Evolutionary conservation across 2,113 vertebrate genomes (phyloP).

Genomic region (Serilophus lunatus): DNA sequence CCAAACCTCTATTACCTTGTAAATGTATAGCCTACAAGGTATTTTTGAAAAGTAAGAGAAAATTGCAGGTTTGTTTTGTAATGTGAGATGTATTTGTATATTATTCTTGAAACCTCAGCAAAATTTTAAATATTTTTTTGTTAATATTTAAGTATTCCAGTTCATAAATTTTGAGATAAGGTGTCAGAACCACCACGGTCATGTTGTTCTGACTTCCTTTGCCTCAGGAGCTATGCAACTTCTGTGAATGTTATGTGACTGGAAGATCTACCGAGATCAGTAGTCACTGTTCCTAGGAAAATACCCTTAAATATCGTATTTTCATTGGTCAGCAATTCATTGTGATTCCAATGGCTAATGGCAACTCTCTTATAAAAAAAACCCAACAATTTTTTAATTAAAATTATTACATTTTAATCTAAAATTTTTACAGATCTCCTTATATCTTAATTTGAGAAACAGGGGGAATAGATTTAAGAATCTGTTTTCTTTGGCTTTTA

Average conservation of each 20-base stretch:
- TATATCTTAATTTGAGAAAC: background rate
- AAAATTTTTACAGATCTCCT: background rate
- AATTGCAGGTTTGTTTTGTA: background rate
- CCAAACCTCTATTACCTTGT: background rate
- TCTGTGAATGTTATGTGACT: background rate
- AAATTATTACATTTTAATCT: background rate
- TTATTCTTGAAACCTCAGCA: background rate
- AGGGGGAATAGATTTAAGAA: background rate
- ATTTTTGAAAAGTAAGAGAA: background rate
- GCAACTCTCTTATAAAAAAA: background rate
- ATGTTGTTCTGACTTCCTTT: background rate
- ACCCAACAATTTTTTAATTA: background rate
- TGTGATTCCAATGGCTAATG: background rate
- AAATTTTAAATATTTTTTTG: background rate
- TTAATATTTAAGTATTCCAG: background rate
- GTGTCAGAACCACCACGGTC: background rate
- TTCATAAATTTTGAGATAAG: background rate
- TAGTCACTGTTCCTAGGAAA: background rate
- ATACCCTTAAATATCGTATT: background rate
- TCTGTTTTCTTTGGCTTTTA: background rate
- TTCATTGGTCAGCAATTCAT: background rate
- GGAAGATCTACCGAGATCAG: background rate
- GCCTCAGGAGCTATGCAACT: background rate
- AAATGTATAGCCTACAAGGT: background rate
- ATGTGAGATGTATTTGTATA: background rate